Base-by-base conservation (phyloP, 2,113 vertebrate species). In the Istiophorus platypterus region DNA sequence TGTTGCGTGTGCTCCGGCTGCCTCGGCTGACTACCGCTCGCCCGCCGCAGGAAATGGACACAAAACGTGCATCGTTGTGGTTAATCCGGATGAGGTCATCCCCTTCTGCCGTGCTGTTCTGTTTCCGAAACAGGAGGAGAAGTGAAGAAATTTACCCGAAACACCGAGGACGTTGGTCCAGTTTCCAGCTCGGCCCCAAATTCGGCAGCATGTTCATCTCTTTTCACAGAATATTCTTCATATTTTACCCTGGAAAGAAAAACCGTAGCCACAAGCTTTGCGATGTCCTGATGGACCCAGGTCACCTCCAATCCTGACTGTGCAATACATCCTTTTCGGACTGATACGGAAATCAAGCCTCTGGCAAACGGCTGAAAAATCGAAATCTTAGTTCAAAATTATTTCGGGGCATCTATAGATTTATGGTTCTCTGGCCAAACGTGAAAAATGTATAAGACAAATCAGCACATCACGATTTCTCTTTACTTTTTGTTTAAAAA, bases 1-100 rank as follows among this genome's bases (percentile, higher is more conserved):
- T 49, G 63, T 51, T 26, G 34, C 56, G 52, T n/a, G 31, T 18
- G 57, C n/a, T 54, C 42, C 64, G n/a, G 72, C 45, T 59, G 49
- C 65, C 47, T n/a, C 5, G n/a, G 41, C 57, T 41, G 64, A 65
- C 13, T 24, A 52, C 20, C 39, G 17, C 14, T 14, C 29, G 39
- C 62, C 34, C 27, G 24, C 70, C 7, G 41, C 64, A 27, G 42
- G 20, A 61, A 42, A 58, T 37, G 6, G 1, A 49, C 24, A 27
- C 31, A 31, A 57, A 57, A 66, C 37, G 41, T 71, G 15, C 41
- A 73, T n/a, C 17, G 31, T 34, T 65, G 61, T 22, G 22, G 49
- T 62, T 62, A 18, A 59, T 10, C 2, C n/a, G 61, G 71, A 37
- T 45, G 24, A 65, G n/a, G 39, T n/a, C 51, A 65, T 22, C 49